Evolutionary conservation across 2,797 vertebrate genomes (phyloP), one percentile per base, ranked within the genome.

Genomic region (Leuciscus waleckii): DNA sequence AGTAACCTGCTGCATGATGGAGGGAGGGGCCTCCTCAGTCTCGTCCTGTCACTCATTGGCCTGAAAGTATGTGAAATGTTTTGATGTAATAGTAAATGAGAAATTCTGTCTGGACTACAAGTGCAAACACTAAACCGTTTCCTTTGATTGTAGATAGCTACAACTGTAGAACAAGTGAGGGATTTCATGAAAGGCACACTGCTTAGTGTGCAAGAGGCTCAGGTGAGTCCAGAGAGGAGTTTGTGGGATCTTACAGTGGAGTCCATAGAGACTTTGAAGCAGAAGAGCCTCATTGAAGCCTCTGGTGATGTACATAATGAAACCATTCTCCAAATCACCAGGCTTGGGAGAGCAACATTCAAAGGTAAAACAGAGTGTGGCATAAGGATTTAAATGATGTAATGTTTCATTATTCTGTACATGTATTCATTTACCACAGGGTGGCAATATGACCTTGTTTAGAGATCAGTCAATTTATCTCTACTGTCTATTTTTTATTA

Each of bases 1-100:
- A 99, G 98, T 88, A 95, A 93, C 90, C 95, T 99, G 81, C 85
- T 97, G 89, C 92, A 93, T 3, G 94, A 96, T 39, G 88, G 92
- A 1, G 95, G 92, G 35, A 96, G 94, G 80, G 97, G 97, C 58
- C 90, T 99, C 63, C 94, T 95, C 74, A 95, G 93, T 70, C 95
- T 99, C 74, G 90, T 98, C 86, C 94, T 99, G 23, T 99, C 98
- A 9, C 93, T 99, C 82, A 91, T 99, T 81, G 98, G 97, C 75
- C 92, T 97, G 79, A 95, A 96, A 93, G 96, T 97, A 95, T 92
- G 91, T 81, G 5, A 21, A 51, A 80, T 23, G 32, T 49, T 79
- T 79, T 16, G 10, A 67, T 35, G 3, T 32, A 46, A 17, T 13
- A 2, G 17, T 58, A 16, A 56, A 29, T 54, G 5, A 23, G 5